These are phyloP conservation scores for Chaenogobius annularis DNA, from an alignment of 2,113 vertebrate genomes.

Conservation along the genomic window DNA sequence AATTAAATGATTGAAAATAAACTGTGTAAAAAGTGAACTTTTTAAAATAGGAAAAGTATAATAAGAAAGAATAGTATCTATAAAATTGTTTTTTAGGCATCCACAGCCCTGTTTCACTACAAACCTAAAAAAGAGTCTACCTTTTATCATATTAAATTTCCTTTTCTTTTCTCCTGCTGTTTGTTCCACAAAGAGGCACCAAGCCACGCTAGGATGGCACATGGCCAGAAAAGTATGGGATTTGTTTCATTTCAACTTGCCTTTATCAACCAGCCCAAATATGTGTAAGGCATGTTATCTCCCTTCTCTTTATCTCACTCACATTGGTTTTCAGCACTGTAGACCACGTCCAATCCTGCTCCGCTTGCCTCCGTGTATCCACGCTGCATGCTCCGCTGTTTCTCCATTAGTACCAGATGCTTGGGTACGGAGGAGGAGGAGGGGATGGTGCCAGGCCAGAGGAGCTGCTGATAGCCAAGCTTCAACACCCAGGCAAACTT, in stretches of 20 bases:
- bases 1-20: too few species aligned
- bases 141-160: constrained; percentile 40
- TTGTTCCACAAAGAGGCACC: constrained; percentile 25
- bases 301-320: constrained; percentile 17
- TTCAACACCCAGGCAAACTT: constrained; percentile 30
- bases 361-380: constrained; percentile 10
- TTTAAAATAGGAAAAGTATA: too few species aligned
- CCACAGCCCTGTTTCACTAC: too few species aligned
- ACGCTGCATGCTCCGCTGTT: constrained; percentile 3
- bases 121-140: neutral
- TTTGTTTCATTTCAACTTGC: constrained; percentile 24
- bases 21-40: too few species aligned
- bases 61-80: too few species aligned
- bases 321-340: constrained; percentile 2
- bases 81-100: too few species aligned
- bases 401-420: constrained; percentile 49
- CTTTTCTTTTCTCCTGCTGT: constrained; percentile 1
- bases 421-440: constrained; percentile 47
- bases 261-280: constrained; percentile 9
- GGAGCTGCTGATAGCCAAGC: constrained; percentile 43
- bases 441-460: constrained; percentile 38
- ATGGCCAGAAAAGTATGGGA: constrained; percentile 9
- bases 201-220: constrained; percentile 20
- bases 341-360: constrained; percentile 6
- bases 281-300: neutral